Percentiles rank a stretch among this genome's conserved stretches.
Conservation (phyloP, 2,113 vertebrate genomes). For the Campylomormyrus numenius region DNA sequence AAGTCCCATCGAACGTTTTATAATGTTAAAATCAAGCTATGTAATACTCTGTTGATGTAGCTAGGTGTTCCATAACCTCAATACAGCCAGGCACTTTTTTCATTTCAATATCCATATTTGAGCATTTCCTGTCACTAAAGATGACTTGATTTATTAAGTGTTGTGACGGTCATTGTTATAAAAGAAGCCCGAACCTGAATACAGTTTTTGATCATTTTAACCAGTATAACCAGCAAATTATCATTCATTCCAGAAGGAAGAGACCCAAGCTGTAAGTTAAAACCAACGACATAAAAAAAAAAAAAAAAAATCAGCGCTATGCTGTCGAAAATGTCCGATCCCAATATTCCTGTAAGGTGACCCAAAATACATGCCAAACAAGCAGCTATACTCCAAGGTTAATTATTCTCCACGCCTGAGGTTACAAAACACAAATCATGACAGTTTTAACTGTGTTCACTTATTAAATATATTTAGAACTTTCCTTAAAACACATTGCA, state of each 20-base stretch:
- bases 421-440: slow-evolving; percentile 5
- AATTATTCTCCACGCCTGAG: neutral
- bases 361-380: slow-evolving; percentile 6
- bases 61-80: neutral
- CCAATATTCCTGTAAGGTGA: neutral
- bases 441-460: neutral
- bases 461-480: neutral
- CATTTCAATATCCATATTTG: neutral
- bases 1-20: neutral
- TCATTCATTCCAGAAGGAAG: neutral
- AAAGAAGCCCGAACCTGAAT: neutral
- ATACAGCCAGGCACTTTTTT: neutral
- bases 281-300: neutral
- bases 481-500: neutral
- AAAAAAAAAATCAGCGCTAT: neutral
- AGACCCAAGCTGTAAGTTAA: neutral
- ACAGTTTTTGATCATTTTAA: neutral
- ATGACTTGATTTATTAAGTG: neutral
- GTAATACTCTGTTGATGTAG: neutral
- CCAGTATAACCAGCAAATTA: neutral
- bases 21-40: neutral
- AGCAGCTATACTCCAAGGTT: neutral
- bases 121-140: neutral
- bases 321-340: neutral
- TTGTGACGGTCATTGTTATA: neutral